phyloP scores from a whole-genome alignment of 2,888 invertebrate genomes.

The Phaedon cochleariae region DNA sequence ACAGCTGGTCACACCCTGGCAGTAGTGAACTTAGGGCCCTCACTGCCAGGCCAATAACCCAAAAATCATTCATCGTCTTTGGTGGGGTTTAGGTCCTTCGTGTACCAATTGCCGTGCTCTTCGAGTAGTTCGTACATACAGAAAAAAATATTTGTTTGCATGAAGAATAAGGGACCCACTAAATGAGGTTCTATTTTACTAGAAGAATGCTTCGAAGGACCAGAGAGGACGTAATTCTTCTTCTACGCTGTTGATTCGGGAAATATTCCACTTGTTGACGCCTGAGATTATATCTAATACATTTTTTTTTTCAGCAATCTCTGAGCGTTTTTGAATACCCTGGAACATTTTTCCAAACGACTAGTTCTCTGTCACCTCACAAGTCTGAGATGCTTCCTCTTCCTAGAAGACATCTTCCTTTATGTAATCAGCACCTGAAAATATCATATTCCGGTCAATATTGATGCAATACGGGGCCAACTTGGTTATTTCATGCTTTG shows the following conservation, averaged over 20 bases:
- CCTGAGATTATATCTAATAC: slow-evolving; percentile 16
- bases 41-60: too few relatives aligned
- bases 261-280: slow-evolving; percentile 15
- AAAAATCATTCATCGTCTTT: not conserved
- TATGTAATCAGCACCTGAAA: not conserved
- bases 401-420: not conserved
- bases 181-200: slow-evolving; percentile 19
- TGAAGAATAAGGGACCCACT: slow-evolving; percentile 19
- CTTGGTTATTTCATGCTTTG: slow-evolving; percentile 12
- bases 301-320: slow-evolving; percentile 8
- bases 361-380: slow-evolving; percentile 4
- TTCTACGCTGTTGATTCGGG: slow-evolving; percentile 13
- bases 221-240: slow-evolving; percentile 21
- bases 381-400: not conserved
- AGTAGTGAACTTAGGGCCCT: not conserved
- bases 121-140: slow-evolving; percentile 22
- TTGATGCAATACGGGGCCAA: slow-evolving; percentile 5
- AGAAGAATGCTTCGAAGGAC: slow-evolving; percentile 10
- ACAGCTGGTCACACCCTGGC: not conserved
- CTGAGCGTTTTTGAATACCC: slow-evolving; percentile 12
- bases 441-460: not conserved
- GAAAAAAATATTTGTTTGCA: slow-evolving; percentile 13
- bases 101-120: slow-evolving; percentile 22
- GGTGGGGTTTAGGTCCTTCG: slow-evolving; percentile 22
- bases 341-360: slow-evolving; percentile 13